phyloP scores from a whole-genome alignment of 2,888 invertebrate species.

The Thereva nobilitata region DNA sequence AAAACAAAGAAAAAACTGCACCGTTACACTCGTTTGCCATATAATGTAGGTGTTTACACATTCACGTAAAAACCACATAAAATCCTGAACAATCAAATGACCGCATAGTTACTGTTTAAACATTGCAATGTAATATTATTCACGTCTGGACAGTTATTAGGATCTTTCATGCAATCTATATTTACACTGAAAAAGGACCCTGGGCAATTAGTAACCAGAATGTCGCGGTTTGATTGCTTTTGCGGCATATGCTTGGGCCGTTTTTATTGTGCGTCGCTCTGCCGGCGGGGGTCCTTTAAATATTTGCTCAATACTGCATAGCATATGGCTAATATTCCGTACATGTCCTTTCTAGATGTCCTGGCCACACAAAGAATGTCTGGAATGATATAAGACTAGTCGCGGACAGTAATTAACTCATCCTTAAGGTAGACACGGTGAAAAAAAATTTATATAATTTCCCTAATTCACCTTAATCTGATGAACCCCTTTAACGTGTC shows the following conservation, averaged over 20 bases:
- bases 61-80: not conserved
- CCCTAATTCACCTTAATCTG: constrained; percentile 33
- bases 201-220: constrained; percentile 3
- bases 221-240: constrained; percentile 15
- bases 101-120: constrained; percentile 16
- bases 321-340: constrained; percentile 12
- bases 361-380: not conserved
- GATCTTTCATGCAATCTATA: constrained; percentile 19
- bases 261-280: constrained; percentile 15
- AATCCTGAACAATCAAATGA: constrained; percentile 22
- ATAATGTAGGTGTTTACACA: too few species aligned
- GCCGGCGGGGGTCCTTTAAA: constrained; percentile 2
- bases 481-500: constrained; percentile 20
- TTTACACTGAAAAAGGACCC: constrained; percentile 19
- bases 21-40: too few species aligned
- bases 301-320: not conserved
- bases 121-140: constrained; percentile 23
- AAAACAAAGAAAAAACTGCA: too few species aligned
- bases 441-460: constrained; percentile 9
- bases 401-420: constrained; percentile 25
- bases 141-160: constrained; percentile 22
- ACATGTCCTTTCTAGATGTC: not conserved
- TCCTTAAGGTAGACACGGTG: constrained; percentile 13
- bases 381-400: constrained; percentile 9
- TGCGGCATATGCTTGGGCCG: constrained; percentile 15